Conservation (phyloP, 2,888 invertebrate species). For the Pollenia angustigena region DNA sequence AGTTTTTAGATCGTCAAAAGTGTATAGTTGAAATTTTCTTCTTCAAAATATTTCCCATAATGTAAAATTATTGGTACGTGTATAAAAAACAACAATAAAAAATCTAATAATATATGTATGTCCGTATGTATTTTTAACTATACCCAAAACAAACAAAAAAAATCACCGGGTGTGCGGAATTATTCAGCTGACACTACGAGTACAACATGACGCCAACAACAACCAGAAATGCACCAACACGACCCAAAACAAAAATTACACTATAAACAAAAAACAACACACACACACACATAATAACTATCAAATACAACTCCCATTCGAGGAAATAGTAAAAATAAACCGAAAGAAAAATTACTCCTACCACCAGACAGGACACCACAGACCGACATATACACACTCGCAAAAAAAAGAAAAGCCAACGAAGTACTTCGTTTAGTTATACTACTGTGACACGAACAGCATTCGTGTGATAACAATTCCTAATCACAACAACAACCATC, state of each 20-base stretch:
- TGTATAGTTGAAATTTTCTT: too few species aligned
- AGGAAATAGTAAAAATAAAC: constrained; percentile 35
- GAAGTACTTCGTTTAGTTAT: constrained; percentile 29
- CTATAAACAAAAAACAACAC: constrained; percentile 37
- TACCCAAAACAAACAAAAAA: background rate
- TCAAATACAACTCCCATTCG: constrained; percentile 54
- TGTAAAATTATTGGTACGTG: background rate
- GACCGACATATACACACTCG: constrained; percentile 19
- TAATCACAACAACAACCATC: constrained; percentile 27
- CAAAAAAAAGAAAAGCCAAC: constrained; percentile 9
- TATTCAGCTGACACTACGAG: constrained; percentile 67
- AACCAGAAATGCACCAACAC: constrained; percentile 16
- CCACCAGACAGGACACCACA: constrained; percentile 33
- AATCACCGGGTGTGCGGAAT: constrained; percentile 59
- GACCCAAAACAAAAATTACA: constrained; percentile 18
- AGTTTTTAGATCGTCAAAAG: too few species aligned
- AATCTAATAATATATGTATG: background rate
- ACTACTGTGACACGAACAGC: constrained; percentile 26
- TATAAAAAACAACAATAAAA: constrained; percentile 13
- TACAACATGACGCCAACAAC: constrained; percentile 59
- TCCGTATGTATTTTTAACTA: background rate
- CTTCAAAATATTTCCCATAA: too few species aligned
- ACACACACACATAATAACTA: constrained; percentile 53
- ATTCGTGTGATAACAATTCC: constrained; percentile 15
- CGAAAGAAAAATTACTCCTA: constrained; percentile 43